phyloP scores from a whole-genome alignment of 1,140 invertebrate species.

The Drosophila neocordata region DNA sequence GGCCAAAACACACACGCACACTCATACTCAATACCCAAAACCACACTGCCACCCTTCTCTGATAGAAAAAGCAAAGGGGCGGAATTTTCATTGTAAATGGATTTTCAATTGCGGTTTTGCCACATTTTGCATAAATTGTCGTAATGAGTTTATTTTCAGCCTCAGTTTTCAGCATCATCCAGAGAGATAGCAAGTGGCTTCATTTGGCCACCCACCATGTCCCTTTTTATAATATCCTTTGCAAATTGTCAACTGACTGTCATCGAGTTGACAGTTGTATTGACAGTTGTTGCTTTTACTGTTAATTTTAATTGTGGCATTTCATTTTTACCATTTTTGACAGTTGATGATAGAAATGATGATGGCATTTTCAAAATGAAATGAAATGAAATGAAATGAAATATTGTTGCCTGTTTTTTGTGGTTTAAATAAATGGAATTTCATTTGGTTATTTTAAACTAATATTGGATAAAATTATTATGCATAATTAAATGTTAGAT shows the following conservation, averaged over 20 bases:
- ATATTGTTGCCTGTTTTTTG: constrained; percentile 41
- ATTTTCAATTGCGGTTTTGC: constrained; percentile 81
- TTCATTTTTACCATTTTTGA: constrained; percentile 21
- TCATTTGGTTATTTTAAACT: constrained; percentile 23
- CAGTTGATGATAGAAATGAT: constrained; percentile 38
- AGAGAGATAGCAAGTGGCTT: constrained; percentile 53
- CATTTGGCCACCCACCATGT: constrained; percentile 37
- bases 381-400: constrained; percentile 13
- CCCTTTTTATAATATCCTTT: background rate
- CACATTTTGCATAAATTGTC: constrained; percentile 81
- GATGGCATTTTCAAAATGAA: too few species aligned
- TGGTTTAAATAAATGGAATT: constrained; percentile 31
- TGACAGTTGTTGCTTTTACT: constrained; percentile 70
- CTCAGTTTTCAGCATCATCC: constrained; percentile 1
- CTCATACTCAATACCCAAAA: constrained; percentile 28
- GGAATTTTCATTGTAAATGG: constrained; percentile 81
- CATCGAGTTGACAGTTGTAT: constrained; percentile 63
- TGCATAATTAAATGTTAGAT: too few species aligned
- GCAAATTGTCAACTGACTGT: constrained; percentile 69
- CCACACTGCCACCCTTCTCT: background rate
- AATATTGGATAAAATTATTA: background rate
- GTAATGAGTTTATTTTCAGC: constrained; percentile 76
- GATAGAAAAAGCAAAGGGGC: constrained; percentile 24
- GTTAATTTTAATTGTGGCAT: constrained; percentile 75
- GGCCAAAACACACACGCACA: constrained; percentile 38